Conservation (phyloP, 2,113 vertebrate genomes). For the Cottus gobio region DNA sequence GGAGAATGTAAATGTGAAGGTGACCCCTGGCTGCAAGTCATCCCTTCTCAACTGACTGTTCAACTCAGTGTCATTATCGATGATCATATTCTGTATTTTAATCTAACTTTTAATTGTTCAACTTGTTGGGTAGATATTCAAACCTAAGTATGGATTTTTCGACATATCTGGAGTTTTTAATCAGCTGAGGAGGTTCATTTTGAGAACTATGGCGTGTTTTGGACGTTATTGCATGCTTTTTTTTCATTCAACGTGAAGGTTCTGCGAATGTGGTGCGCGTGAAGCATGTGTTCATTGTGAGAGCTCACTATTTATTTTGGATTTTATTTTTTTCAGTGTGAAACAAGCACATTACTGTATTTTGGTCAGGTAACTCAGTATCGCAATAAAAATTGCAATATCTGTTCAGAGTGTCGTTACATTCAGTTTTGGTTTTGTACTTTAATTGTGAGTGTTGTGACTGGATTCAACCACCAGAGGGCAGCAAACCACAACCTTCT, state of each 20-base stretch:
- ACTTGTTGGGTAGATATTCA: slow-evolving; percentile 67
- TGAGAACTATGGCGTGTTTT: slow-evolving; percentile 52
- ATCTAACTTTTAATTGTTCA: slow-evolving; percentile 64
- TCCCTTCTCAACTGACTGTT: slow-evolving; percentile 66
- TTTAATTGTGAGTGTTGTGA: background rate
- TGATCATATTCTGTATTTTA: slow-evolving; percentile 62
- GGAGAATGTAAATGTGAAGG: slow-evolving; percentile 66
- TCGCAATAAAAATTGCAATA: slow-evolving; percentile 77
- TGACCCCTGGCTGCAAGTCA: slow-evolving; percentile 67
- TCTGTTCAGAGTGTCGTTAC: slow-evolving; percentile 39
- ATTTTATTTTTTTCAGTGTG: slow-evolving; percentile 65
- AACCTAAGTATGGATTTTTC: slow-evolving; percentile 55
- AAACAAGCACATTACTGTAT: slow-evolving; percentile 64
- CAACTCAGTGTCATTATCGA: slow-evolving; percentile 40
- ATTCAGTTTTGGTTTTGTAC: background rate
- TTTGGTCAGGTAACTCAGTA: slow-evolving; percentile 72
- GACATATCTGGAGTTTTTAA: slow-evolving; percentile 48
- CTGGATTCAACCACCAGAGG: slow-evolving; percentile 43
- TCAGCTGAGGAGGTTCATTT: slow-evolving; percentile 31
- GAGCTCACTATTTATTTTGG: slow-evolving; percentile 66
- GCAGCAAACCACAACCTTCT: slow-evolving; percentile 32
- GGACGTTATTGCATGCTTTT: slow-evolving; percentile 78
- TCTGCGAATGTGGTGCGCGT: slow-evolving; percentile 72
- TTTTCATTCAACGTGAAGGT: slow-evolving; percentile 66
- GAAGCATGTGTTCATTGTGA: slow-evolving; percentile 79